Percentiles rank a stretch among this genome's conserved stretches.
These are phyloP conservation scores for Brachyptera risi DNA, from an alignment of 2,888 invertebrate species.

Conservation along the genomic window DNA sequence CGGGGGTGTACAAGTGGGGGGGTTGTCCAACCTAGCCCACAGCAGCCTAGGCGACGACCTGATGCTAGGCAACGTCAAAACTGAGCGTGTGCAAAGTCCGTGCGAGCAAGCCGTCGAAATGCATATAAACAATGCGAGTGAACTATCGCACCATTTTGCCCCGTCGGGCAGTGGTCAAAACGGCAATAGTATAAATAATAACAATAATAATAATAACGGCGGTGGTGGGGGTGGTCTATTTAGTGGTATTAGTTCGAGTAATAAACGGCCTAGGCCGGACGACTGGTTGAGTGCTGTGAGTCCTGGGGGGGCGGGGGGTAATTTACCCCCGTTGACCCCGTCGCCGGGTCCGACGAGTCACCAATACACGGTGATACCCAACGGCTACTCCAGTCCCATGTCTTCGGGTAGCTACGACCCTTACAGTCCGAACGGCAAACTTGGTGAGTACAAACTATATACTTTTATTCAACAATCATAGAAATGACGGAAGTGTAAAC, in stretches of 20 bases:
- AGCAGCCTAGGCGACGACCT: background rate
- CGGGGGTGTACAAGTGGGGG: slow-evolving; percentile 38
- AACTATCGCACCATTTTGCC: slow-evolving; percentile 36
- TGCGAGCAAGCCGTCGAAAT: slow-evolving; percentile 33
- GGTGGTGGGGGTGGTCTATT: slow-evolving; percentile 38
- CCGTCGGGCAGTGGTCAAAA: slow-evolving; percentile 39
- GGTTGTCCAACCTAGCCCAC: background rate
- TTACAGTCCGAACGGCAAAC: slow-evolving; percentile 84
- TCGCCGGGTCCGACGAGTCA: slow-evolving; percentile 54
- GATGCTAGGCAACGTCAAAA: slow-evolving; percentile 43
- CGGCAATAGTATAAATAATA: slow-evolving; percentile 1
- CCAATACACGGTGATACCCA: slow-evolving; percentile 53
- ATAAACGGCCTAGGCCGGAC: slow-evolving; percentile 54
- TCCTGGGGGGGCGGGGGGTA: slow-evolving; percentile 48
- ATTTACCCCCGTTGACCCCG: slow-evolving; percentile 50
- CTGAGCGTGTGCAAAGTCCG: slow-evolving; percentile 44
- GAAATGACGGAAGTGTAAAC: too few species aligned
- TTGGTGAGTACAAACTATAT: too few species aligned
- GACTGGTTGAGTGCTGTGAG: slow-evolving; percentile 63
- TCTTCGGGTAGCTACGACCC: slow-evolving; percentile 87
- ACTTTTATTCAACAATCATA: too few species aligned
- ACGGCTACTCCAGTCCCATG: slow-evolving; percentile 73
- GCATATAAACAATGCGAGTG: slow-evolving; percentile 28
- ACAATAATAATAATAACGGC: slow-evolving; percentile 5
- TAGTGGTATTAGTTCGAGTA: slow-evolving; percentile 43